Percentiles rank a stretch among this genome's conserved stretches.
Conservation (phyloP, 2,797 vertebrate species). For the Cossypha niveicapilla region DNA sequence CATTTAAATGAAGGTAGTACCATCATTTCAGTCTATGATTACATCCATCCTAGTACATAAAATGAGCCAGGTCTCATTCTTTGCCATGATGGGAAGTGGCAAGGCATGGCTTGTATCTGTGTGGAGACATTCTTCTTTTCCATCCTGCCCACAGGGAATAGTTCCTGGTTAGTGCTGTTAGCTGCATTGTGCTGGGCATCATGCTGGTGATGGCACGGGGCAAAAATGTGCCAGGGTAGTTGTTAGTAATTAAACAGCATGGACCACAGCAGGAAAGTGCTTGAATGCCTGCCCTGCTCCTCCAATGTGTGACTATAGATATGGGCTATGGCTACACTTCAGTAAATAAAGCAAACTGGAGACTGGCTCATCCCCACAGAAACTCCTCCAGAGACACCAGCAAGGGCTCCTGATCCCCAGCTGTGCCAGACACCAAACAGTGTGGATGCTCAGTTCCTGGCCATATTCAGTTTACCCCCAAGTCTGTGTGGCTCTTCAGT, state of each 20-base stretch:
- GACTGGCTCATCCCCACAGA: not conserved
- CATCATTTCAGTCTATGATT: conserved; percentile 15
- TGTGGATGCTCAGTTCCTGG: not conserved
- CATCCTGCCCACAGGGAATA: not conserved
- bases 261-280: not conserved
- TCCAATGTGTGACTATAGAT: not conserved
- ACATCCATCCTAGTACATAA: not conserved
- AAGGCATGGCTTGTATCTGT: not conserved
- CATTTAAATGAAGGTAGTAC: not conserved
- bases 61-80: not conserved
- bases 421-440: not conserved
- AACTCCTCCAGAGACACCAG: not conserved
- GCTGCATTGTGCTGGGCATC: not conserved
- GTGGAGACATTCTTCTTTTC: not conserved
- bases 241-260: not conserved
- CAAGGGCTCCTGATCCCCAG: not conserved
- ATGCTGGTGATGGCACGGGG: not conserved
- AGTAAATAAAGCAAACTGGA: not conserved
- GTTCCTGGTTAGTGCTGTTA: not conserved
- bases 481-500: not conserved
- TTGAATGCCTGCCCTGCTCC: not conserved
- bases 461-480: not conserved
- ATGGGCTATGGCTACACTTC: not conserved
- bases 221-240: not conserved
- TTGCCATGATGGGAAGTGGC: not conserved